phyloP scores from a whole-genome alignment of 2,888 invertebrate genomes.

The Sepioteuthis lessoniana region DNA sequence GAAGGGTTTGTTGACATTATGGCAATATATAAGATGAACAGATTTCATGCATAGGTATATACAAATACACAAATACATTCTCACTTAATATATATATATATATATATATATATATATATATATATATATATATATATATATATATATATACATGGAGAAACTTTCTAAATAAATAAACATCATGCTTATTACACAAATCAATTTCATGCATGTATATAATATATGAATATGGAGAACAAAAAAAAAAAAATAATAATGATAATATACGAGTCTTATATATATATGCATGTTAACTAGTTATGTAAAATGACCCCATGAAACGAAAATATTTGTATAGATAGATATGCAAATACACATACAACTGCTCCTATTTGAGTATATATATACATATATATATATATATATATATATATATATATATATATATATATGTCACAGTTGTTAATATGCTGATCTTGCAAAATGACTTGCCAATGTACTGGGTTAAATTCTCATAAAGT shows the following conservation, averaged over 20 bases:
- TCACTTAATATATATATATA: background rate
- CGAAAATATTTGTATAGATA: background rate
- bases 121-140: constrained; percentile 38
- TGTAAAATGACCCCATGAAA: background rate
- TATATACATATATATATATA: constrained; percentile 37
- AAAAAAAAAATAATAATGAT: too few species aligned
- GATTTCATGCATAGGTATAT: background rate
- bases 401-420: background rate
- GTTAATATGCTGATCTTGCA: background rate
- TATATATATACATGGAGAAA: constrained; percentile 20
- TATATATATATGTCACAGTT: constrained; percentile 13
- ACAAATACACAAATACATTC: background rate
- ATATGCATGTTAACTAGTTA: background rate
- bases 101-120: constrained; percentile 34
- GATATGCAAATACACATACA: background rate
- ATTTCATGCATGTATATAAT: background rate
- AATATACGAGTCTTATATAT: background rate
- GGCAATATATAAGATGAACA: background rate
- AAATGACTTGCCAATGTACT: too few species aligned
- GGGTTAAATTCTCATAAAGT: too few species aligned
- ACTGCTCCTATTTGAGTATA: background rate
- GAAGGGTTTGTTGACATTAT: too few species aligned
- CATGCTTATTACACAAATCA: too few species aligned
- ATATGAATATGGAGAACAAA: background rate
- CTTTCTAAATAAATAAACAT: background rate